Evolutionary conservation across 1,140 invertebrate species (phyloP).

Genomic region (Lordiphosa mommai): DNA sequence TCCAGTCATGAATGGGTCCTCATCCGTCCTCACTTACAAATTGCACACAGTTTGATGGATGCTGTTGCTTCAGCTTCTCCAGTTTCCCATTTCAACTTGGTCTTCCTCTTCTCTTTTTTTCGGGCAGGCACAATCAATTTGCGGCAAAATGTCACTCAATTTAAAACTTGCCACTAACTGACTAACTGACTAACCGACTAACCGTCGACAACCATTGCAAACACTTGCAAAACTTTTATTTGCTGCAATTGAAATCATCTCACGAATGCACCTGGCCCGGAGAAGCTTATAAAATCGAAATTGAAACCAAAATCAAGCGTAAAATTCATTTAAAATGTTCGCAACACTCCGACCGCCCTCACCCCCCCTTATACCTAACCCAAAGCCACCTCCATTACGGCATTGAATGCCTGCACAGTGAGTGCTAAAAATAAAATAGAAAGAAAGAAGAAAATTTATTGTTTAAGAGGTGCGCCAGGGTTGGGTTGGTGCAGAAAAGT

Average conservation of each 20-base stretch:
- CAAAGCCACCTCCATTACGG: not conserved
- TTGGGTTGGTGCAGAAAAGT: not conserved
- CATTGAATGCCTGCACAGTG: constrained; percentile 14
- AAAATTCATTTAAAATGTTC: constrained; percentile 71
- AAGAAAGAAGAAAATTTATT: not conserved
- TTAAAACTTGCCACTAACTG: constrained; percentile 58
- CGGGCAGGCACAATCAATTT: constrained; percentile 60
- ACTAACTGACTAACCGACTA: constrained; percentile 23
- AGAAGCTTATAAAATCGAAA: too few species aligned
- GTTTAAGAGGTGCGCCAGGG: not conserved
- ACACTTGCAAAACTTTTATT: constrained; percentile 61
- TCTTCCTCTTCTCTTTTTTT: constrained; percentile 16
- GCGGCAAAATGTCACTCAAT: constrained; percentile 73
- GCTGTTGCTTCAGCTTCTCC: constrained; percentile 2
- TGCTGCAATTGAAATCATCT: constrained; percentile 48
- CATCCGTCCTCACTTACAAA: constrained; percentile 25
- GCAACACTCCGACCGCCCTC: constrained; percentile 11
- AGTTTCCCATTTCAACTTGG: not conserved
- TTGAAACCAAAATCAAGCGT: constrained; percentile 72
- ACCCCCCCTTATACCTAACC: too few species aligned
- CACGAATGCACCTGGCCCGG: constrained; percentile 33
- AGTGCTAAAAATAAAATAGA: constrained; percentile 39
- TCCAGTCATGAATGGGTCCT: constrained; percentile 7
- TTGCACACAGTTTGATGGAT: constrained; percentile 36
- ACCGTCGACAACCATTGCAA: constrained; percentile 3